Base-by-base conservation (phyloP, 2,888 invertebrate species). In the Dolichomitus sp. region DNA sequence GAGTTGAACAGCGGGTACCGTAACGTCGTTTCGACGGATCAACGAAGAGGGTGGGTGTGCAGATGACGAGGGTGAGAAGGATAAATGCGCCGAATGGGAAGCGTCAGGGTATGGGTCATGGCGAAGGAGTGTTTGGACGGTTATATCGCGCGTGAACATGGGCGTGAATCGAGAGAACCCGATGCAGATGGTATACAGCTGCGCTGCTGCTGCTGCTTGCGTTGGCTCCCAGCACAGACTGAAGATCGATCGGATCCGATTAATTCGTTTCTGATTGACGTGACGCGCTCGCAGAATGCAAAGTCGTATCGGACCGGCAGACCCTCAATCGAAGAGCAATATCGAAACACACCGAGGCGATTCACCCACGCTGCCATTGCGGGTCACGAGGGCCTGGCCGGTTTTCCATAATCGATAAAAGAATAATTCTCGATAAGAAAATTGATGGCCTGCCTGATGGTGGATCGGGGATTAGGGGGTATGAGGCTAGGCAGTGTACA, bases 251-350 rank as follows among this genome's bases (percentile, higher is more conserved):
- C 78, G 74, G 63, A 82, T 78, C 54, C 81, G 54, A 82, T 78
- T 82, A 82, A 82, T 82, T 82, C 74, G 74, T 82, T 82, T 78
- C 81, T 78, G 78, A 82, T 82, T 78, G 78, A 78, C 74, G 81
- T 65, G 74, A 70, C 74, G 78, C 81, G 68, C 57, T 52, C 42
- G 70, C 76, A 69, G 73, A 78, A 78, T 78, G 65, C 78, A 74
- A 66, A 79, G 80, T 80, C 63, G 80, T 75, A 59, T 66, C 48
- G 76, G 40, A 59, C 66, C 27, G 14, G 37, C 63, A 68, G 17
- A 37, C 37, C 59, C 57, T 61, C 61, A 61, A 37, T 61, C 33
- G 14, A 45, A 50, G 27, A 70, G 54, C 74, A 69, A 80, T 80
- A 74, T 75, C 74, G 63, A 70, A 77, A 70, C 61, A 70, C 66